phyloP scores from a whole-genome alignment of 2,888 invertebrate species.

The Dynastes hyllus region DNA sequence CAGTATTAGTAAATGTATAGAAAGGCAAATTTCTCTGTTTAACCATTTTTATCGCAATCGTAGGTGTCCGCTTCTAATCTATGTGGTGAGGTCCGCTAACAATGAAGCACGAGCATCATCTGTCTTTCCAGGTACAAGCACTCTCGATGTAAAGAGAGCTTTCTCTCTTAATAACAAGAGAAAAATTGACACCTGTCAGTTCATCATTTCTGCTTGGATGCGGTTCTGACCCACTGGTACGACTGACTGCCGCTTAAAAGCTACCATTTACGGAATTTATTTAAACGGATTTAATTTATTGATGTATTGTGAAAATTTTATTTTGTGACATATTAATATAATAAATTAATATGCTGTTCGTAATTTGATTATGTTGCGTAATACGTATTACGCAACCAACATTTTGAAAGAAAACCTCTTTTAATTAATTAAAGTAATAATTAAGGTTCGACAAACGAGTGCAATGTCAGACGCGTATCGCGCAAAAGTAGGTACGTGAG shows the following conservation, averaged over 20 bases:
- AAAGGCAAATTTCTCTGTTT: constrained; percentile 39
- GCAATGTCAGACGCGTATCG: too few species aligned
- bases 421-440: too few species aligned
- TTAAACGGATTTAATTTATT: constrained; percentile 14
- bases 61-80: constrained; percentile 29
- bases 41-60: constrained; percentile 41
- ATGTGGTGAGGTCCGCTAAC: constrained; percentile 55
- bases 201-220: constrained; percentile 59
- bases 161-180: constrained; percentile 59
- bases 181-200: constrained; percentile 65
- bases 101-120: constrained; percentile 63
- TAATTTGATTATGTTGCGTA: too few species aligned
- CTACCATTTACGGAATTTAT: constrained; percentile 8
- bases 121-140: constrained; percentile 59
- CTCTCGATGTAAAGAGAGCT: constrained; percentile 50
- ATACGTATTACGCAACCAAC: too few species aligned
- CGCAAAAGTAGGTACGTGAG: too few species aligned
- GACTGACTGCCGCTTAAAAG: constrained; percentile 39
- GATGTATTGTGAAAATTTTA: not conserved
- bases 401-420: too few species aligned
- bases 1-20: constrained; percentile 29
- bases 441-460: too few species aligned
- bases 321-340: too few species aligned
- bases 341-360: too few species aligned
- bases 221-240: constrained; percentile 54